A percentile compares a stretch with the other conserved stretches of the same genome.
Evolutionary conservation across 2,113 vertebrate genomes (phyloP).

Genomic region (Prolemur simus): DNA sequence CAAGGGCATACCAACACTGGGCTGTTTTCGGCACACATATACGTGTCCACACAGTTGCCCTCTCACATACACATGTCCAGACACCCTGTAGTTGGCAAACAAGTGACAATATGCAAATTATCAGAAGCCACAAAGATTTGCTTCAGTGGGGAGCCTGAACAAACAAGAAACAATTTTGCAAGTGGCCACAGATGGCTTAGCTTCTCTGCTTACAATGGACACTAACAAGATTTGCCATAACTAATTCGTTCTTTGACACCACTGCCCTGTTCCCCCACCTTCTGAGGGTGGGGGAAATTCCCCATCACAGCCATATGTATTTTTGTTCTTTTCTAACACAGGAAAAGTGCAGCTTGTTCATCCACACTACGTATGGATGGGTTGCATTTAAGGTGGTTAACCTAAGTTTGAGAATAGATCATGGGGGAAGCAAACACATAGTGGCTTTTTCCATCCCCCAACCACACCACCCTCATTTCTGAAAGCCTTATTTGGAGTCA

Average conservation of each 20-base stretch:
- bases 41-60: conserved; percentile 27
- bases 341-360: conserved; percentile 53
- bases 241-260: conserved; percentile 86
- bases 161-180: conserved; percentile 85
- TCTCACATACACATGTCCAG: conserved; percentile 64
- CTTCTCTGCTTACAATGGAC: conserved; percentile 81
- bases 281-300: conserved; percentile 38
- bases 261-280: conserved; percentile 68
- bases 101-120: conserved; percentile 81
- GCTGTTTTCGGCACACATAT: conserved; percentile 8
- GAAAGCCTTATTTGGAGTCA: background rate
- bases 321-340: conserved; percentile 70
- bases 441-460: background rate
- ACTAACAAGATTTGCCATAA: conserved; percentile 87
- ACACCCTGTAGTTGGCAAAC: conserved; percentile 81
- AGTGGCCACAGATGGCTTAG: conserved; percentile 83
- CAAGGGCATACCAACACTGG: conserved; percentile 72
- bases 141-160: conserved; percentile 80
- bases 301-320: conserved; percentile 40
- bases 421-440: background rate
- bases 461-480: background rate
- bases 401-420: background rate
- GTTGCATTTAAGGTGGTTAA: background rate
- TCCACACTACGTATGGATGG: background rate
- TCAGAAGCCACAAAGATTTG: conserved; percentile 80